These are phyloP conservation scores for Heliconius charithonia DNA, from an alignment of 2,888 invertebrate species.

Conservation along the genomic window DNA sequence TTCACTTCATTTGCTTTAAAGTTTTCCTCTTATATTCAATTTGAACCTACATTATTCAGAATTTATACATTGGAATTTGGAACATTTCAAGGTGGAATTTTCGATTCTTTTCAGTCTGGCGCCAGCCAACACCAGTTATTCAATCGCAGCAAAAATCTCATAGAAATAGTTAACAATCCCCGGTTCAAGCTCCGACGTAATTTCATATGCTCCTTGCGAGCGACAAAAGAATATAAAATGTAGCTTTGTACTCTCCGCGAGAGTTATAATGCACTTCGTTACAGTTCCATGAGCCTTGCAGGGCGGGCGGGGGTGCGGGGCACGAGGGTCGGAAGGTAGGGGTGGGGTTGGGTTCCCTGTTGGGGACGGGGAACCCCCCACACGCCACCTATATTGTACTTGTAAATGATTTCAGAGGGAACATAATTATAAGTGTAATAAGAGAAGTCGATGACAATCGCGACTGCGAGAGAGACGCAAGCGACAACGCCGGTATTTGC, in stretches of 20 bases:
- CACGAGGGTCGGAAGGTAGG: too few species aligned
- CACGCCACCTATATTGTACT: conserved; percentile 7
- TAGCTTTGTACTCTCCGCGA: conserved; percentile 24
- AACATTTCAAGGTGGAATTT: conserved; percentile 4
- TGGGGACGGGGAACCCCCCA: not conserved
- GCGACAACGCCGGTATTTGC: not conserved
- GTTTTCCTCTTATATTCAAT: not conserved
- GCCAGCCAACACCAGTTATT: conserved; percentile 13
- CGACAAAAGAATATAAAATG: conserved; percentile 28
- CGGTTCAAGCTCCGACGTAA: conserved; percentile 14
- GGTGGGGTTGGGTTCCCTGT: too few species aligned
- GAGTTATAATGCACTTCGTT: conserved; percentile 28
- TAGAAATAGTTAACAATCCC: conserved; percentile 25
- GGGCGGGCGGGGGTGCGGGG: not conserved
- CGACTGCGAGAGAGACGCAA: conserved; percentile 1
- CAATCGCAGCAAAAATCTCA: conserved; percentile 5
- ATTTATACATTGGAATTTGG: not conserved
- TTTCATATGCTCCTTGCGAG: conserved; percentile 25
- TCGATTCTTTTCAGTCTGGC: conserved; percentile 8
- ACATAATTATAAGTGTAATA: conserved; percentile 22
- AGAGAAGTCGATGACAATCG: conserved; percentile 19
- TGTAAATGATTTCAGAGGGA: conserved; percentile 25
- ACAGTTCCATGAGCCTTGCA: conserved; percentile 16
- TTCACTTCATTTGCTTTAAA: not conserved
- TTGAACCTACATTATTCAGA: not conserved